Percentiles rank a stretch among this genome's conserved stretches.
These are phyloP conservation scores for Cossypha dichroa DNA, from an alignment of 2,797 vertebrate species.

Conservation along the genomic window DNA sequence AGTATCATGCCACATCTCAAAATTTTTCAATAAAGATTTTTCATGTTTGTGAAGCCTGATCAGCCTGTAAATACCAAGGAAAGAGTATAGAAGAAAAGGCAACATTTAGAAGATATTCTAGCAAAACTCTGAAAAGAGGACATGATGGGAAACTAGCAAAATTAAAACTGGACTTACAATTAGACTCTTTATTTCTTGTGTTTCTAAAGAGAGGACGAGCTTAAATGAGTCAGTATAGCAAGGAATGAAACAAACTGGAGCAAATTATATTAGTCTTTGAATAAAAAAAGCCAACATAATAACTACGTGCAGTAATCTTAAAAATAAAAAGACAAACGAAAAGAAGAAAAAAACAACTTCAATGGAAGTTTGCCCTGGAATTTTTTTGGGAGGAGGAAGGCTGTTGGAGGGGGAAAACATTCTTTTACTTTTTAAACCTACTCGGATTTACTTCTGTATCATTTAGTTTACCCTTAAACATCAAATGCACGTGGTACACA, in stretches of 20 bases:
- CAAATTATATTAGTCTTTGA: neutral
- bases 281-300: neutral
- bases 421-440: neutral
- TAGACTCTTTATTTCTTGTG: neutral
- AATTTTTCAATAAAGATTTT: neutral
- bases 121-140: neutral
- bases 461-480: neutral
- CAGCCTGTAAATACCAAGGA: neutral
- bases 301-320: neutral
- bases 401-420: accelerated
- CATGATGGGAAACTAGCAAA: neutral
- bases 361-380: neutral
- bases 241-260: neutral
- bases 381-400: neutral
- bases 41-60: neutral
- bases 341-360: neutral
- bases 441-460: neutral
- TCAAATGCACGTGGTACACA: neutral
- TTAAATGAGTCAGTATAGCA: neutral
- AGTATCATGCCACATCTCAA: neutral
- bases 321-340: neutral
- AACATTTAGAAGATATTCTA: neutral
- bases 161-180: neutral
- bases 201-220: neutral
- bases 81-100: neutral